These are phyloP conservation scores for Papilio elwesi DNA, from an alignment of 2,888 invertebrate species.

Conservation along the genomic window DNA sequence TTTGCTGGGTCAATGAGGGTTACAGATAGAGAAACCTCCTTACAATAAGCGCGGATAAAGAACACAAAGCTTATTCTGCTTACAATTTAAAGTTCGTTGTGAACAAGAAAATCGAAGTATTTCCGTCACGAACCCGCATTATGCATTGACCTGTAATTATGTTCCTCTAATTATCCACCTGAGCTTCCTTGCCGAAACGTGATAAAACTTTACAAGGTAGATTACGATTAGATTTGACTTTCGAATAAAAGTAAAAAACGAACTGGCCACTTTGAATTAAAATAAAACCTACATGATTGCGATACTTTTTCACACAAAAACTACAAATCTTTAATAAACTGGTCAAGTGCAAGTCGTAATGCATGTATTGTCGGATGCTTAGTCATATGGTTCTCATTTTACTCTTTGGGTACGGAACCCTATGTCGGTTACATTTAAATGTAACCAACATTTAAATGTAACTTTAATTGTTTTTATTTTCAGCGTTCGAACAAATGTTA, in stretches of 20 bases:
- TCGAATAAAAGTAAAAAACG: neutral
- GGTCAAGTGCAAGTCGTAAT: no score
- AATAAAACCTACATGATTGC: neutral
- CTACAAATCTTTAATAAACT: neutral
- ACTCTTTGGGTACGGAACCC: no score
- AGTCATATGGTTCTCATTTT: no score
- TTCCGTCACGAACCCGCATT: conserved; percentile 30
- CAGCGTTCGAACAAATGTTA: no score
- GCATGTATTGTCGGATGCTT: no score
- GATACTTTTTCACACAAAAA: neutral
- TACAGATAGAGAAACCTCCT: no score
- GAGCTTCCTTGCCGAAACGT: conserved; percentile 32
- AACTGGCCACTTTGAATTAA: neutral
- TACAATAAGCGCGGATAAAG: no score
- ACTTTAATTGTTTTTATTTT: no score
- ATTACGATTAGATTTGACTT: neutral
- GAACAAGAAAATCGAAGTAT: conserved; percentile 7
- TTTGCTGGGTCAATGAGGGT: no score
- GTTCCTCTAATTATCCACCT: conserved; percentile 35
- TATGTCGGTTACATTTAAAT: no score
- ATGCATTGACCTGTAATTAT: conserved; percentile 34
- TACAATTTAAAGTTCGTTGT: neutral
- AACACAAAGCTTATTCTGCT: neutral
- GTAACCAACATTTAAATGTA: no score
- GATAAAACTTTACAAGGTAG: conserved; percentile 26